phyloP scores from a whole-genome alignment of 1,140 invertebrate genomes.

The Zelostemma sp. region DNA sequence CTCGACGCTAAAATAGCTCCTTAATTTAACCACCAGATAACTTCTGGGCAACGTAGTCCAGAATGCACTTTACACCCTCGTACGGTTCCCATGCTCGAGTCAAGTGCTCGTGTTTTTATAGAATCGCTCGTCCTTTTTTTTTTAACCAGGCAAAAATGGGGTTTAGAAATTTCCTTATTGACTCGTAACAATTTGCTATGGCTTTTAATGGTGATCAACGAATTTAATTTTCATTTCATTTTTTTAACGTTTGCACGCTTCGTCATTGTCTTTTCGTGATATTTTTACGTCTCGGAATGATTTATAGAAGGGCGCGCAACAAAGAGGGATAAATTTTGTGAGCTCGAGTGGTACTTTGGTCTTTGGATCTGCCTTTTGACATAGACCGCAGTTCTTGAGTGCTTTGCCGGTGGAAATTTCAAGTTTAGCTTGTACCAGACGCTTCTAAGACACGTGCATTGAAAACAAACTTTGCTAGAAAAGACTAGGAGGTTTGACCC shows the following conservation, averaged over 20 bases:
- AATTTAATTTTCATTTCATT: too few relatives aligned
- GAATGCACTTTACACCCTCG: conserved; percentile 5
- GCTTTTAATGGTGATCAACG: too few relatives aligned
- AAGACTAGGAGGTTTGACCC: too few relatives aligned
- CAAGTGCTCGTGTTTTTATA: conserved; percentile 22
- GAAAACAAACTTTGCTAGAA: too few relatives aligned
- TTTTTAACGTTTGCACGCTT: too few relatives aligned
- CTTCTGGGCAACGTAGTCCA: conserved; percentile 1
- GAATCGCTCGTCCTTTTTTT: conserved; percentile 2
- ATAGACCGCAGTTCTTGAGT: conserved; percentile 55
- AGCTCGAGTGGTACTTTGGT: conserved; percentile 38
- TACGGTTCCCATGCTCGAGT: conserved; percentile 10
- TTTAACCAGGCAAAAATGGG: not conserved
- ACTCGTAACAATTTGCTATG: too few relatives aligned
- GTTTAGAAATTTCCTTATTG: too few relatives aligned
- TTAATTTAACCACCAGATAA: too few relatives aligned
- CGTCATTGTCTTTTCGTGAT: too few relatives aligned
- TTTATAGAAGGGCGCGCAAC: not conserved
- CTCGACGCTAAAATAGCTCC: too few relatives aligned
- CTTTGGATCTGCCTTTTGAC: conserved; percentile 47
- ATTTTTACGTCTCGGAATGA: not conserved
- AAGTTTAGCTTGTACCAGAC: conserved; percentile 7
- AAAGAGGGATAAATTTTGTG: conserved; percentile 23
- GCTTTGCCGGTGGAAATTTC: conserved; percentile 28
- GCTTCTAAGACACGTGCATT: too few relatives aligned